phyloP scores from a whole-genome alignment of 64 coral and sea anemone species.

The Orbicella faveolata region DNA sequence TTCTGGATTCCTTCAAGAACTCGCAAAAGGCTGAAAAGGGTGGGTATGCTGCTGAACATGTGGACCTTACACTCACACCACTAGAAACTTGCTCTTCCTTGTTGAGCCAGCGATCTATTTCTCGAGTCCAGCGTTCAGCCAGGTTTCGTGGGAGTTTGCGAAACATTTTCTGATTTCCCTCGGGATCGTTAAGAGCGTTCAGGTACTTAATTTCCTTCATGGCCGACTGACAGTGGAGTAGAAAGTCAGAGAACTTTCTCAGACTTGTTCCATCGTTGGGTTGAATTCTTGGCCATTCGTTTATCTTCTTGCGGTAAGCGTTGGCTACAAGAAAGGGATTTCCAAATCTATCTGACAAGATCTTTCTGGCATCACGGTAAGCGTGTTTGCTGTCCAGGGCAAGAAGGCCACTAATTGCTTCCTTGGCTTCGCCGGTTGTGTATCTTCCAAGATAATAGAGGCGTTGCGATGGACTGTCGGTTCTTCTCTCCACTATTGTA shows the following conservation, averaged over 20 bases:
- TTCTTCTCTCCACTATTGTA: constrained; percentile 37
- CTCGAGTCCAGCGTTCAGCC: constrained; percentile 36
- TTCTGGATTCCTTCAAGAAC: constrained; percentile 33
- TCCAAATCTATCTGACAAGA: constrained; percentile 39
- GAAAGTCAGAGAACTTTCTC: constrained; percentile 52
- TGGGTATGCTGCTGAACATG: background rate
- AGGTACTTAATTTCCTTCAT: constrained; percentile 44
- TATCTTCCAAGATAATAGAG: constrained; percentile 62
- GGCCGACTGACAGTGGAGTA: background rate
- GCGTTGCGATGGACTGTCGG: constrained; percentile 11
- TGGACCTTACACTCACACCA: no score
- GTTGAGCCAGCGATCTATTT: constrained; percentile 50
- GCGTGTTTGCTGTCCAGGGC: constrained; percentile 7
- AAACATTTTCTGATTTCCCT: constrained; percentile 75
- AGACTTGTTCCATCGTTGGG: constrained; percentile 39
- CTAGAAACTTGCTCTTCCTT: background rate
- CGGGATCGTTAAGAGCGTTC: constrained; percentile 52
- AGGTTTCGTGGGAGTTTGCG: constrained; percentile 48
- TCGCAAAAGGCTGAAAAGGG: constrained; percentile 21
- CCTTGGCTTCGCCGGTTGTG: constrained; percentile 45
- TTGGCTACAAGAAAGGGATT: constrained; percentile 58
- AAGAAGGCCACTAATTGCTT: constrained; percentile 55
- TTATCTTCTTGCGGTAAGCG: constrained; percentile 29
- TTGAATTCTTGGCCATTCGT: constrained; percentile 44
- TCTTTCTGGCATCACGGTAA: constrained; percentile 31